Percentiles rank a stretch among this genome's conserved stretches.
phyloP scores from a whole-genome alignment of 2,888 invertebrate genomes.

The Axea sp. region DNA sequence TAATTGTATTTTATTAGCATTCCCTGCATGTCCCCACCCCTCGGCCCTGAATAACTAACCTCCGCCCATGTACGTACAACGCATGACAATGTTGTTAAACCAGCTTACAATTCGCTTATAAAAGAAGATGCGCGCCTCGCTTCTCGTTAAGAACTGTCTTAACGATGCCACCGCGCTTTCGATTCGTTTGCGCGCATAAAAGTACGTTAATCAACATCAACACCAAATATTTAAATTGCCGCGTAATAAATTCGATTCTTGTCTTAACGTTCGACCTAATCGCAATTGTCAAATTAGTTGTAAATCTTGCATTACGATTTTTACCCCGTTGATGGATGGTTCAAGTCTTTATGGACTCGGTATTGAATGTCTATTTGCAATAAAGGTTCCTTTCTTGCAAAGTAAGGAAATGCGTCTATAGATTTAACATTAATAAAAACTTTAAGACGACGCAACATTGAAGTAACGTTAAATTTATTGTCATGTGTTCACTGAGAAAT shows the following conservation, averaged over 20 bases:
- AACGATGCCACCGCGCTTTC: slow-evolving; percentile 44
- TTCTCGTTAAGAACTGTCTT: slow-evolving; percentile 64
- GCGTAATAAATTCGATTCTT: slow-evolving; percentile 34
- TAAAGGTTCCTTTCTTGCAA: too few species aligned
- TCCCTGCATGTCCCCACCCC: slow-evolving; percentile 62
- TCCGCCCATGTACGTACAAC: slow-evolving; percentile 69
- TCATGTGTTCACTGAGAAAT: too few species aligned
- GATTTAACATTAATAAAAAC: too few species aligned
- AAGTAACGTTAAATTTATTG: too few species aligned
- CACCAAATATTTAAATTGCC: slow-evolving; percentile 51
- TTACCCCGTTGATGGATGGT: too few species aligned
- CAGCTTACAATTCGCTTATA: slow-evolving; percentile 65
- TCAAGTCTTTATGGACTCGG: too few species aligned
- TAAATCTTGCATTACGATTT: slow-evolving; percentile 37
- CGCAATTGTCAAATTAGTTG: slow-evolving; percentile 35
- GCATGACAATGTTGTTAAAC: slow-evolving; percentile 75
- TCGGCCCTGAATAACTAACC: slow-evolving; percentile 70
- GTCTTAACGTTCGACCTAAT: slow-evolving; percentile 36
- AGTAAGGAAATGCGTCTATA: too few species aligned
- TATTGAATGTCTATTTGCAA: too few species aligned
- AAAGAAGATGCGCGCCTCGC: slow-evolving; percentile 48
- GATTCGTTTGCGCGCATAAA: slow-evolving; percentile 51
- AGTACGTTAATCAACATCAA: slow-evolving; percentile 56
- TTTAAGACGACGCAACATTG: too few species aligned
- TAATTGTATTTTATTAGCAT: slow-evolving; percentile 79